Conservation (phyloP, 2,888 invertebrate species). For the Acanthosepion lycidas region DNA sequence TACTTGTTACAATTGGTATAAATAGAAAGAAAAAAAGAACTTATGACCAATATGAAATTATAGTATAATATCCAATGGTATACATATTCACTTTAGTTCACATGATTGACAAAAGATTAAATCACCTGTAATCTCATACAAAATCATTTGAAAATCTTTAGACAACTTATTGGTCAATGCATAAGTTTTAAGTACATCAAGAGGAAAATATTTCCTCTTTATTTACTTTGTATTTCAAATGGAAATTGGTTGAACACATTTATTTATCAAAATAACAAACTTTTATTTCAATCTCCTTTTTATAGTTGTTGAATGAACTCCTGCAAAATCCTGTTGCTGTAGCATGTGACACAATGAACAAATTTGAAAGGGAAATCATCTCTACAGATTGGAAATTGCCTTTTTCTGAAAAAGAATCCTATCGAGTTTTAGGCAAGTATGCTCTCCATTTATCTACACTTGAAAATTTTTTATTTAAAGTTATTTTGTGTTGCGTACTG, state of each 20-base stretch:
- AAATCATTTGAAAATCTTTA: no score
- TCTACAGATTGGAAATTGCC: background rate
- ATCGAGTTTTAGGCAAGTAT: background rate
- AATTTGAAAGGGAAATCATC: background rate
- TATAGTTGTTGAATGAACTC: background rate
- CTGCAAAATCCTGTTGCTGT: background rate
- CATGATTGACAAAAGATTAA: no score
- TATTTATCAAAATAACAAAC: background rate
- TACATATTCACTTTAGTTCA: no score
- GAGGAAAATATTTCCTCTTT: no score
- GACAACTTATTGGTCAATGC: no score
- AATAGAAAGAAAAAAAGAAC: no score
- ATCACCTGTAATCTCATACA: no score
- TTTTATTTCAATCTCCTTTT: background rate
- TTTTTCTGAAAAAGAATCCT: constrained; percentile 11
- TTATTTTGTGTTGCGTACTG: background rate
- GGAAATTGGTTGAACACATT: constrained; percentile 54
- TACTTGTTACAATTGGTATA: no score
- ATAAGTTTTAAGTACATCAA: no score
- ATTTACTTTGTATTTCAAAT: no score
- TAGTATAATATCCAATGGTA: no score
- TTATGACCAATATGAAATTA: no score
- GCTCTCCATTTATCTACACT: background rate
- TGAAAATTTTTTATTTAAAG: background rate
- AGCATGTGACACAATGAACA: background rate